These are phyloP conservation scores for Diplazon laetatorius DNA, from an alignment of 2,888 invertebrate genomes.

Conservation along the genomic window DNA sequence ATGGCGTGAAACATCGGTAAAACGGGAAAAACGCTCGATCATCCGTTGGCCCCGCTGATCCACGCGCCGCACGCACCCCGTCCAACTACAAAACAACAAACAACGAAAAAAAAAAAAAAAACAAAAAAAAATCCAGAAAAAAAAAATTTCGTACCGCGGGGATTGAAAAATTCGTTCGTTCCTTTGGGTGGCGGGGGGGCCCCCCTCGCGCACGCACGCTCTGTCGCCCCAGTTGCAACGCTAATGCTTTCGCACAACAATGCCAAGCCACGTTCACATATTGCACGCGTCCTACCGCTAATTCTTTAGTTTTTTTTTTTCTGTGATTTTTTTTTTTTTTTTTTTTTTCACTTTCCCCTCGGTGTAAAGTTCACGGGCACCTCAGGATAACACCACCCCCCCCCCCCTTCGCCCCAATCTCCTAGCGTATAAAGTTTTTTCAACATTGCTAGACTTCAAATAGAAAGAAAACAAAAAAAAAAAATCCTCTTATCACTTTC, in stretches of 20 bases:
- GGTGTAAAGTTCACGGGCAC: too few species aligned
- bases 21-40: slow-evolving; percentile 66
- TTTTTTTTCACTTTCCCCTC: too few species aligned
- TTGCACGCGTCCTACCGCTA: slow-evolving; percentile 80
- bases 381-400: too few species aligned
- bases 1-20: slow-evolving; percentile 62
- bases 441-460: too few species aligned
- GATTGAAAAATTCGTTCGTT: slow-evolving; percentile 38
- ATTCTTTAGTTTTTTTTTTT: slow-evolving; percentile 75
- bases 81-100: slow-evolving; percentile 66
- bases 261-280: slow-evolving; percentile 75
- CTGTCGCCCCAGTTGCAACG: slow-evolving; percentile 68
- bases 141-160: slow-evolving; percentile 30
- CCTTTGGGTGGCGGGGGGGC: too few species aligned
- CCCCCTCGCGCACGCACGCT: slow-evolving; percentile 29
- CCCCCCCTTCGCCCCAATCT: too few species aligned
- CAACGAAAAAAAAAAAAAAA: slow-evolving; percentile 64
- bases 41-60: slow-evolving; percentile 60
- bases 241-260: slow-evolving; percentile 80
- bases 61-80: slow-evolving; percentile 63
- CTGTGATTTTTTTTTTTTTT: too few species aligned
- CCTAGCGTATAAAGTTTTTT: too few species aligned
- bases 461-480: too few species aligned
- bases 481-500: too few species aligned
- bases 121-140: slow-evolving; percentile 53